Evolutionary conservation across 1,140 invertebrate genomes (phyloP).

Genomic region (Monomorium pharaonis): DNA sequence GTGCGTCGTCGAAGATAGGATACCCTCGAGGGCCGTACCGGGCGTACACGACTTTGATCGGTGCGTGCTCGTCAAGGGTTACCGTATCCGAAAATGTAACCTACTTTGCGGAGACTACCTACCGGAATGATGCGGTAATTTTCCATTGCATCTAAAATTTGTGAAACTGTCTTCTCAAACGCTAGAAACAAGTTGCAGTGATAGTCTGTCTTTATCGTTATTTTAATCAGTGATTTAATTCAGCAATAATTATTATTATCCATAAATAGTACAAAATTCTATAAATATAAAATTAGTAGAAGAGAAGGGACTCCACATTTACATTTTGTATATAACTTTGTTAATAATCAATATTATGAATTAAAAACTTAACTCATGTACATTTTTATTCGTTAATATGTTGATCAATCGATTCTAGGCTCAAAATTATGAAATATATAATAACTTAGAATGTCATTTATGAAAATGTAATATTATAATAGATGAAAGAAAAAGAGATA

Average conservation of each 20-base stretch:
- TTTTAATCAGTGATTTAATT: not conserved
- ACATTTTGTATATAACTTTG: no score
- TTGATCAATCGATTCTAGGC: no score
- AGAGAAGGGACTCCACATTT: no score
- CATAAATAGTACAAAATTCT: not conserved
- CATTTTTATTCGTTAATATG: no score
- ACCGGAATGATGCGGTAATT: not conserved
- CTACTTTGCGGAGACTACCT: constrained; percentile 49
- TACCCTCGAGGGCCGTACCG: constrained; percentile 75
- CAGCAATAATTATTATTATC: not conserved
- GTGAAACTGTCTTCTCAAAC: not conserved
- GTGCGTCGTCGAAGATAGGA: constrained; percentile 70
- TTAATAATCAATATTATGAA: no score
- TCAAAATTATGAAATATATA: no score
- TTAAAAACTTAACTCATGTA: no score
- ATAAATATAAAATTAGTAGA: not conserved
- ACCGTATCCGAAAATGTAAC: constrained; percentile 63
- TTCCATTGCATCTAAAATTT: not conserved
- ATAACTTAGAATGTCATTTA: no score
- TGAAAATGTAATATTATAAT: no score
- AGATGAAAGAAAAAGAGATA: no score
- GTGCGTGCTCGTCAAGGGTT: constrained; percentile 56
- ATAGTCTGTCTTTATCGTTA: not conserved
- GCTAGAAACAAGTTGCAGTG: not conserved
- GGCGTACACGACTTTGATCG: constrained; percentile 54